Evolutionary conservation across 2,888 invertebrate species (phyloP).

Genomic region (Oscheius sp.): DNA sequence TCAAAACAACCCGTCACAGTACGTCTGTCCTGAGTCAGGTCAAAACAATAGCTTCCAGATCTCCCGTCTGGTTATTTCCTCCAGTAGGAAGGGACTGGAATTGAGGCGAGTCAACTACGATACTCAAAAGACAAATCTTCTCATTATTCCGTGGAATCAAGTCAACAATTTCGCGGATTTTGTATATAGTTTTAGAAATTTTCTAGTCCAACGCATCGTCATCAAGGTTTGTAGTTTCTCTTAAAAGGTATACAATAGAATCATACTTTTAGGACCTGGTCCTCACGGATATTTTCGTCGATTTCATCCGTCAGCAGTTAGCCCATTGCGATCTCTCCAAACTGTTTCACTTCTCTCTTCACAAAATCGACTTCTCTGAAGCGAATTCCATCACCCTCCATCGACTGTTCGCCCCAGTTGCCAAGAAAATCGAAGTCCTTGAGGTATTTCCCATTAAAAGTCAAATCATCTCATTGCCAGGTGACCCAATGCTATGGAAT

Average conservation of each 20-base stretch:
- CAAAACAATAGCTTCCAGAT: conserved; percentile 33
- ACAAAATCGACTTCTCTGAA: conserved; percentile 41
- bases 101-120: conserved; percentile 45
- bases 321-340: conserved; percentile 36
- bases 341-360: conserved; percentile 36
- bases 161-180: conserved; percentile 11
- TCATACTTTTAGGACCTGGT: conserved; percentile 36
- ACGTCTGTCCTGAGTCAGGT: neutral
- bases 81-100: conserved; percentile 37
- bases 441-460: conserved; percentile 2
- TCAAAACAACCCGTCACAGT: neutral
- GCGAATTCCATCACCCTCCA: conserved; percentile 46
- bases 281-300: conserved; percentile 39
- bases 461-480: conserved; percentile 5
- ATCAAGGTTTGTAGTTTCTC: conserved; percentile 33
- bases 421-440: conserved; percentile 20
- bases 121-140: conserved; percentile 33
- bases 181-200: conserved; percentile 39
- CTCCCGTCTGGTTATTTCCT: conserved; percentile 43
- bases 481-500: conserved; percentile 40
- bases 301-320: conserved; percentile 43
- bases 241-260: neutral
- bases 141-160: conserved; percentile 25
- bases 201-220: conserved; percentile 42
- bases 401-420: conserved; percentile 35